phyloP scores from a whole-genome alignment of 2,797 vertebrate species.

The Argentina silus region DNA sequence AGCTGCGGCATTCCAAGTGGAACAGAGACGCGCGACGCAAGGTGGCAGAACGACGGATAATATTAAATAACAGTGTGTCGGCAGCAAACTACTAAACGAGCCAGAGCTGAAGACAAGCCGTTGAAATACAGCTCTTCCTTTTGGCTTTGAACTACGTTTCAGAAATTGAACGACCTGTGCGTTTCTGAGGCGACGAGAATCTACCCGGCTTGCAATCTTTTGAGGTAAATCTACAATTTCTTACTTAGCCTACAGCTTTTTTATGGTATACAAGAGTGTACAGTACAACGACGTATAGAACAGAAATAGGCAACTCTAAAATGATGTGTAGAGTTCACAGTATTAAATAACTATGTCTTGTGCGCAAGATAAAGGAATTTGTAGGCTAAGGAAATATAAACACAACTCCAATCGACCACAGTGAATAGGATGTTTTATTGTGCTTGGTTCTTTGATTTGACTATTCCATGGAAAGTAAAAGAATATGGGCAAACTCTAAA shows the following conservation, averaged over 20 bases:
- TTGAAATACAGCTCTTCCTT: neutral
- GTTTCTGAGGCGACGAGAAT: neutral
- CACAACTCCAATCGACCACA: neutral
- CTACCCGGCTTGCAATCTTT: neutral
- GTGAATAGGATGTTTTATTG: neutral
- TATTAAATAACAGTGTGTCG: conserved; percentile 33
- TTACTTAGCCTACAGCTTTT: neutral
- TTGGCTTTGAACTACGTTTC: neutral
- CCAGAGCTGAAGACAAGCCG: neutral
- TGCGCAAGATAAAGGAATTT: too few relatives aligned
- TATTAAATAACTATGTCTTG: too few relatives aligned
- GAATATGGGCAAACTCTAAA: too few relatives aligned
- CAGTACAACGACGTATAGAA: neutral
- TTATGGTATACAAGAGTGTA: neutral
- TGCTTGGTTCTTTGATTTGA: too few relatives aligned
- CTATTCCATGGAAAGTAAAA: too few relatives aligned
- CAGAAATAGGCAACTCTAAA: neutral
- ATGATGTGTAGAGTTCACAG: neutral
- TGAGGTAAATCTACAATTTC: neutral
- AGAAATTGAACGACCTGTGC: neutral
- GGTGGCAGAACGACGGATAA: conserved; percentile 25
- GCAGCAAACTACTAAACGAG: neutral
- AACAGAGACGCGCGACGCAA: conserved; percentile 59
- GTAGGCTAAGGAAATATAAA: neutral
- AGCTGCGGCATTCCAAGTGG: conserved; percentile 69